Base-by-base conservation (phyloP, 2,888 invertebrate genomes). In the Schizaphis graminum region DNA sequence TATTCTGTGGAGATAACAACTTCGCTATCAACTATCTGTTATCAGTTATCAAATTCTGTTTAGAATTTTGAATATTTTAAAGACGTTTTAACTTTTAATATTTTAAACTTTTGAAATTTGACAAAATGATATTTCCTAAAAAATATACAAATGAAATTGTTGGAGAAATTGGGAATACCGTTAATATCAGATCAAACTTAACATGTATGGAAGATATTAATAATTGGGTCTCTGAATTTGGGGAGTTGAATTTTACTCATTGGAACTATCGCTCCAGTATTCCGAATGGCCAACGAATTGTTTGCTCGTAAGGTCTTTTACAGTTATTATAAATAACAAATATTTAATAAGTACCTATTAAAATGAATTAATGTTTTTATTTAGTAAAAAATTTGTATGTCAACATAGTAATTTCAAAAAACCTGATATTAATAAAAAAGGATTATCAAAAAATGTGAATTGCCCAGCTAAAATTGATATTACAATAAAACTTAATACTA, bases 291-390 rank as follows among this genome's bases (percentile, higher is more conserved):
- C 28, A 89, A 89, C 56, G 88, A 53, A 87, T 87, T 87, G 41
- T 41, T 1, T 84, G 84, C 87, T 87, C 53, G n/a, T 53, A 87
- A 87, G 87, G 21, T 87, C n/a, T 87, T 87, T 87, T 87, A n/a
- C 21, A 11, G 16, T 47, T 28, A n/a, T 10, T 49, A 49, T 77
- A n/a, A n/a, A n/a, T n/a, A n/a, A 57, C n/a, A 87, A 87, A 87
- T 87, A 53, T 87, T 87, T 87, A 87, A 87, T 53, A 87, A n/a
- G 87, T 87, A 87, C 21, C 49, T 53, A 87, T 87, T 87, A 87
- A 87, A 49, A 49, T 53, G 11, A n/a, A n/a, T n/a, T n/a, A n/a
- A n/a, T n/a, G n/a, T n/a, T n/a, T n/a, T n/a, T n/a, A n/a, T n/a
- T n/a, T n/a, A n/a, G n/a, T n/a, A n/a, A n/a, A n/a, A n/a, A n/a